A percentile compares a stretch with the other conserved stretches of the same genome.
Evolutionary conservation across 2,888 invertebrate genomes (phyloP).

Genomic region (Choreutis nemorana): DNA sequence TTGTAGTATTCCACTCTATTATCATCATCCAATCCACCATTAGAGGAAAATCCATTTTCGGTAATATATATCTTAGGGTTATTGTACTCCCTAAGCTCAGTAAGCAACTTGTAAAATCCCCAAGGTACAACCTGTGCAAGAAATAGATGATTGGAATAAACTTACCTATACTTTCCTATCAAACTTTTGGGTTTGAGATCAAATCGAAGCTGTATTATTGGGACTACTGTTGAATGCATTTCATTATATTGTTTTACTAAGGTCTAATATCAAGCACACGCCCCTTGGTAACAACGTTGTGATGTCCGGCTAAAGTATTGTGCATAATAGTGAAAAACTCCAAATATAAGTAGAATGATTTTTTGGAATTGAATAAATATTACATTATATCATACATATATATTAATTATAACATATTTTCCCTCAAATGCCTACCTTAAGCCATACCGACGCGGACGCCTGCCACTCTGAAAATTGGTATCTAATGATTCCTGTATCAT

Average conservation of each 20-base stretch:
- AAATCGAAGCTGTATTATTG: too few relatives aligned
- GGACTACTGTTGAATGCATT: too few relatives aligned
- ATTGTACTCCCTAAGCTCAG: slow-evolving; percentile 48
- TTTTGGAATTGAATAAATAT: too few relatives aligned
- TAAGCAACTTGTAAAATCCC: slow-evolving; percentile 62
- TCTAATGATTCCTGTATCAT: slow-evolving; percentile 17
- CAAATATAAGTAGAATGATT: too few relatives aligned
- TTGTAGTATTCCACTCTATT: slow-evolving; percentile 24
- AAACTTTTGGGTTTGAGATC: too few relatives aligned
- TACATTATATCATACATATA: too few relatives aligned
- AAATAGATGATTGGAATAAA: background rate
- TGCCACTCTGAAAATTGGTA: slow-evolving; percentile 15
- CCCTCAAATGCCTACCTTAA: slow-evolving; percentile 13
- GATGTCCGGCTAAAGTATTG: too few relatives aligned
- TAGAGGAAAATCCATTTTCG: slow-evolving; percentile 52
- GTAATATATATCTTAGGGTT: slow-evolving; percentile 60
- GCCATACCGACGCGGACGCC: slow-evolving; percentile 10
- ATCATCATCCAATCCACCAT: slow-evolving; percentile 27
- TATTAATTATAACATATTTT: too few relatives aligned
- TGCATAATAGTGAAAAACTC: too few relatives aligned
- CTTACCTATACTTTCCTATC: background rate
- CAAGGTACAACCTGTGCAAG: slow-evolving; percentile 44
- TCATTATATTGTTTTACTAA: too few relatives aligned
- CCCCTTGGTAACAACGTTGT: too few relatives aligned
- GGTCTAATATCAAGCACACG: too few relatives aligned